Evolutionary conservation across 2,888 invertebrate species (phyloP), one percentile per base, ranked within the genome.

Genomic region (Diachrysia chrysitis): DNA sequence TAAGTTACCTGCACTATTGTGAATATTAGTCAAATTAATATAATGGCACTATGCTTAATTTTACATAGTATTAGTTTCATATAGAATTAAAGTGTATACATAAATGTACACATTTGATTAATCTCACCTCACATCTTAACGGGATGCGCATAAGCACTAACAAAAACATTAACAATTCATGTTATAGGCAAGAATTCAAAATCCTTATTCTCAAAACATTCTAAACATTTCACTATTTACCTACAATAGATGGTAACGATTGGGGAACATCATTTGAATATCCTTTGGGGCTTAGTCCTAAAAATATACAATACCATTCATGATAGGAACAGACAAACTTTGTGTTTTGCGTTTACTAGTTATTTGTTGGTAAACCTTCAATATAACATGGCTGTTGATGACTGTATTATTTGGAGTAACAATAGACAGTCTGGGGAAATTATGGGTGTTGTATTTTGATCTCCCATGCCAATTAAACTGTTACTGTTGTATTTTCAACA

Each of bases 391-490:
- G 48, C 19, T 2, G 17, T 48, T 48, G 19, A 48, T 19, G 19
- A 48, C 14, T 17, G 9, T 46, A 46, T 14, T 46, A 46, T 46
- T 46, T 46, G 7, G 9, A 17, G 17, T 17, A 46, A 46, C 46
- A 46, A 46, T 46, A 19, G 48, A 48, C 16, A 16, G 48, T 48
- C 48, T 48, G 19, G 48, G 48, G 48, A 48, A 48, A 48, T 48
- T 48, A 48, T 48, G 17, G 17, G 7, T 48, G 7, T 19, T 2
- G 17, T 48, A 48, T 48, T 48, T 48, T 19, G 48, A 48, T 17
- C 48, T 48, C 19, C 48, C 48, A 48, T 17, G 19, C 17, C 48
- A 37, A 37, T 16, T 37, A 37, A 16, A 37, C 14, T 37, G 37
- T 37, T 37, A 37, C 37, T 14, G 35, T 37, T 37, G 37, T 37